Conservation (phyloP, 2,113 vertebrate genomes). For the Pipra filicauda region DNA sequence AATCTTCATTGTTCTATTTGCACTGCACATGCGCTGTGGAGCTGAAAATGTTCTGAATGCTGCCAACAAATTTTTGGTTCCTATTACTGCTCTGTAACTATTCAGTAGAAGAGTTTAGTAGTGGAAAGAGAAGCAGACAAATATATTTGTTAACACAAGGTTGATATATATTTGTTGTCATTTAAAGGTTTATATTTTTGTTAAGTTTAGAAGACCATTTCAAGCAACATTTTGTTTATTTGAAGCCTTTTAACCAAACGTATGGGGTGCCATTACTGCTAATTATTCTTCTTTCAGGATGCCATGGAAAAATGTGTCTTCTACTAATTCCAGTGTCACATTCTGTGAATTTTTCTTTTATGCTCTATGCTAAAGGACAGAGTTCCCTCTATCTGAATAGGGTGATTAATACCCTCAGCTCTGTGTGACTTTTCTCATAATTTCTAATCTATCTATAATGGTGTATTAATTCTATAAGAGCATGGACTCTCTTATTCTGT, state of each 20-base stretch:
- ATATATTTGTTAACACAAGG: not conserved
- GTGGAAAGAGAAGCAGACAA: not conserved
- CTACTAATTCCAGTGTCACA: not conserved
- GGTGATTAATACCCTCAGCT: not conserved
- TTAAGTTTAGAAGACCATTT: not conserved
- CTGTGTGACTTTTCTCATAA: not conserved
- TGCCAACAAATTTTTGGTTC: not conserved
- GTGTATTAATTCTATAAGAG: not conserved
- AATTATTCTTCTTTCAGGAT: not conserved
- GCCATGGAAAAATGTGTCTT: not conserved
- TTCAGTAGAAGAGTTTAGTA: not conserved
- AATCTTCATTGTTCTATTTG: not conserved
- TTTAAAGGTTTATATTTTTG: not conserved
- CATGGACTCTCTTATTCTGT: not conserved
- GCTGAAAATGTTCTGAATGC: not conserved
- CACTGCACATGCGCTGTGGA: not conserved
- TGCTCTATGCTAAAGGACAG: not conserved
- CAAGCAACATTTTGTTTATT: not conserved
- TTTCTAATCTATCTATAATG: not conserved
- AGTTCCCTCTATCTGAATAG: not conserved
- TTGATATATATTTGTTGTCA: not conserved
- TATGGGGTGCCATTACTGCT: not conserved
- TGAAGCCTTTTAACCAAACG: not conserved
- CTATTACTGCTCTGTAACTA: not conserved
- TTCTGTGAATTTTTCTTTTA: not conserved